These are phyloP conservation scores for Neoscelio sp. DNA, from an alignment of 2,888 invertebrate species.

Conservation along the genomic window DNA sequence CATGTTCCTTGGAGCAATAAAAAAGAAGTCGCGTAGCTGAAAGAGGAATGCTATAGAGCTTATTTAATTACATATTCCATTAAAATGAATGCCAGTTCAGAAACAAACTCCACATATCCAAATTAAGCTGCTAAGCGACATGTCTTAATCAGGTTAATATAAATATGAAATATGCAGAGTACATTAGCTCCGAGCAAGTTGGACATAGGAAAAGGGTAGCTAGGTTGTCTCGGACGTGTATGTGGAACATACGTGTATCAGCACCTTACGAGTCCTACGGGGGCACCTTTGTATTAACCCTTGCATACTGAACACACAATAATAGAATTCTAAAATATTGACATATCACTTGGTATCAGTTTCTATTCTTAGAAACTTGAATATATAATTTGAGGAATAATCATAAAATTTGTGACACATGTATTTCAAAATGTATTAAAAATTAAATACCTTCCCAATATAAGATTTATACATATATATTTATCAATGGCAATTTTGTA, in stretches of 20 bases:
- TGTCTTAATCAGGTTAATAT: slow-evolving; percentile 83
- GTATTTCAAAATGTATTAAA: too few relatives aligned
- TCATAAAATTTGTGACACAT: too few relatives aligned
- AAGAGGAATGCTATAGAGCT: slow-evolving; percentile 76
- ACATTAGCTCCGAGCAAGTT: slow-evolving; percentile 74
- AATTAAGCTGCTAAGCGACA: slow-evolving; percentile 81
- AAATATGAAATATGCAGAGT: slow-evolving; percentile 83
- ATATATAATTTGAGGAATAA: too few relatives aligned
- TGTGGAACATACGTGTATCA: slow-evolving; percentile 77
- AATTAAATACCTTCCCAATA: too few relatives aligned
- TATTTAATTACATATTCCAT: slow-evolving; percentile 83
- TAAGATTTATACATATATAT: too few relatives aligned
- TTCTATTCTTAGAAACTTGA: not conserved
- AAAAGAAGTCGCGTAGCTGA: too few relatives aligned
- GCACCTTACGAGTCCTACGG: slow-evolving; percentile 82
- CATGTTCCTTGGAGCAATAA: too few relatives aligned
- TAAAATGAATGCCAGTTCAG: slow-evolving; percentile 83
- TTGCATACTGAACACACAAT: slow-evolving; percentile 81
- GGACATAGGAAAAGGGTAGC: slow-evolving; percentile 77
- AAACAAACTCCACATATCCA: slow-evolving; percentile 83
- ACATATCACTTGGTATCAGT: slow-evolving; percentile 45
- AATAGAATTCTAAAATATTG: slow-evolving; percentile 82
- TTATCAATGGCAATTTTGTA: too few relatives aligned
- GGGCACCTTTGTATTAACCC: slow-evolving; percentile 82
- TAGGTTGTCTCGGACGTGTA: slow-evolving; percentile 75